Conservation (phyloP, 2,797 vertebrate genomes). For the Sebastes diaconus region DNA sequence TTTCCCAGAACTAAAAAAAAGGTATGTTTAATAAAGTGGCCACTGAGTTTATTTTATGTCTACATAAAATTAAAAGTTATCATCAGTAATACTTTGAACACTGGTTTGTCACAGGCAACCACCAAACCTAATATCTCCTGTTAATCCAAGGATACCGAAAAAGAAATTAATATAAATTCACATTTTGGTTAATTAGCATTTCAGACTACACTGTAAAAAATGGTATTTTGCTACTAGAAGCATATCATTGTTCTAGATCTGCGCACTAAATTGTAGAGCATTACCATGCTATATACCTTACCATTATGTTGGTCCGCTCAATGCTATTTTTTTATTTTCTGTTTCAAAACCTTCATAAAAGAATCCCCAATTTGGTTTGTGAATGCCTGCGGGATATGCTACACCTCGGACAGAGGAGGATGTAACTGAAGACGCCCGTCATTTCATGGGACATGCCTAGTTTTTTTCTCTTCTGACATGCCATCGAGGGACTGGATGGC, state of each 20-base stretch:
- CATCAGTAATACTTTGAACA: not conserved
- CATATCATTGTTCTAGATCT: not conserved
- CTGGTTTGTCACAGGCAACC: not conserved
- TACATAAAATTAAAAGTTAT: not conserved
- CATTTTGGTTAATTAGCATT: constrained; percentile 2
- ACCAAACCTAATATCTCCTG: not conserved
- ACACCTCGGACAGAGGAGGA: not conserved
- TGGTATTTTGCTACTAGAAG: not conserved
- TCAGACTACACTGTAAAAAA: not conserved
- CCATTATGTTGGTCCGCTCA: not conserved
- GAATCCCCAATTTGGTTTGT: not conserved
- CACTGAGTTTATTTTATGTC: not conserved
- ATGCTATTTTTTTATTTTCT: not conserved
- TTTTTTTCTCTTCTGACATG: not conserved
- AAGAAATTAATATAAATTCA: not conserved
- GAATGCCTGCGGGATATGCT: not conserved
- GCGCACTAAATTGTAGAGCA: not conserved
- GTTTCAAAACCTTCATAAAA: not conserved
- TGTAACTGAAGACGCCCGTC: not conserved
- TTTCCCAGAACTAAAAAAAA: not conserved
- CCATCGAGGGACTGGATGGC: not conserved
- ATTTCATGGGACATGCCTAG: not conserved
- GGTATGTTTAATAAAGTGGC: not conserved
- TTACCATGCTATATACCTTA: not conserved
- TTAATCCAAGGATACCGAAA: not conserved